Percentiles rank a stretch among this genome's conserved stretches.
Evolutionary conservation across 2,888 invertebrate species (phyloP).

Genomic region (Phorcus lineatus): DNA sequence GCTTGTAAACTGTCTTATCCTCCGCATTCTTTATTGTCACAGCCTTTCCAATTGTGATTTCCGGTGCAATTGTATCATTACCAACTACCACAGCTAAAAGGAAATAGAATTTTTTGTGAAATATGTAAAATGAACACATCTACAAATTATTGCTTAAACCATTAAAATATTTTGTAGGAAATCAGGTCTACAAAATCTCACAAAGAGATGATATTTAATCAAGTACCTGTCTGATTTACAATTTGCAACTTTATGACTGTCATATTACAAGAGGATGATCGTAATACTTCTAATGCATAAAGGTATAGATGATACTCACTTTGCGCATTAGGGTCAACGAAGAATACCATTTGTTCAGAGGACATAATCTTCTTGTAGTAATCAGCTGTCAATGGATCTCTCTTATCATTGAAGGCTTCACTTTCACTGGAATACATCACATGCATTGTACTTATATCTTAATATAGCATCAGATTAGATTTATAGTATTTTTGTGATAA

Average conservation of each 20-base stretch:
- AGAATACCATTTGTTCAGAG: constrained; percentile 30
- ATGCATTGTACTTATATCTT: too few relatives aligned
- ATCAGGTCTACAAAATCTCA: too few relatives aligned
- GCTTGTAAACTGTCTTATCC: constrained; percentile 27
- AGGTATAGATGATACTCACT: neutral
- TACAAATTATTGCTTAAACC: neutral
- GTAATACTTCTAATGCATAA: too few relatives aligned
- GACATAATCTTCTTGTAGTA: constrained; percentile 67
- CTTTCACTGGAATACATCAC: constrained; percentile 46
- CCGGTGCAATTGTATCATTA: neutral
- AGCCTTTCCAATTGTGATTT: constrained; percentile 26
- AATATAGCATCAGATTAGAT: too few relatives aligned
- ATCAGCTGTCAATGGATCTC: constrained; percentile 61
- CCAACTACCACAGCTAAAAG: neutral
- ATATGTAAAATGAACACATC: neutral
- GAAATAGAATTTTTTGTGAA: neutral
- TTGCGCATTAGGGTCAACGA: constrained; percentile 6
- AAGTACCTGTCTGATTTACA: too few relatives aligned
- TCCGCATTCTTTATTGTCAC: neutral
- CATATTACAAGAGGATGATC: too few relatives aligned
- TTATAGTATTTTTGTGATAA: too few relatives aligned
- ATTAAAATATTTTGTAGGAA: neutral
- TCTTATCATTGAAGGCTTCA: constrained; percentile 42
- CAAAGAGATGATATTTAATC: too few relatives aligned
- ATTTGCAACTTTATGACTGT: too few relatives aligned